phyloP scores from a whole-genome alignment of 2,888 invertebrate species.

The Dasysyrphus tricinctus region DNA sequence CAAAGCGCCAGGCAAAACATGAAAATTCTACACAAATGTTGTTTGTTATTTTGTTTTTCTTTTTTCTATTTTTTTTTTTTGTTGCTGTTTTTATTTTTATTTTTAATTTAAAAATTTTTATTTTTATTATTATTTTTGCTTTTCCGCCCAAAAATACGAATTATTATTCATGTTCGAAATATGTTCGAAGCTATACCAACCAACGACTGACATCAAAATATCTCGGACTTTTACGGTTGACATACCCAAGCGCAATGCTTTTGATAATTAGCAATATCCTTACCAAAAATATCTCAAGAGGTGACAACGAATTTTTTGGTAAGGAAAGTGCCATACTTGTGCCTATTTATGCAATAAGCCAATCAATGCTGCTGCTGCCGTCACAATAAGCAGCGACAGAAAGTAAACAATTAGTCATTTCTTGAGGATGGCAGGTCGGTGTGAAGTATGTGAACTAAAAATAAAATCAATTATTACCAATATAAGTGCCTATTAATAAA shows the following conservation, averaged over 20 bases:
- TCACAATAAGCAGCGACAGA: conserved; percentile 37
- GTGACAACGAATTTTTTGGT: conserved; percentile 32
- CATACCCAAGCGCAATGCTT: conserved; percentile 32
- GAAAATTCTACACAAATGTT: conserved; percentile 14
- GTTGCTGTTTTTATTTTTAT: too few relatives aligned
- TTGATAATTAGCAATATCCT: conserved; percentile 67
- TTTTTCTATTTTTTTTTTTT: neutral
- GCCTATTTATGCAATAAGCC: conserved; percentile 19
- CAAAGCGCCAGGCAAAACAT: conserved; percentile 52
- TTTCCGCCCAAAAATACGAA: conserved; percentile 46
- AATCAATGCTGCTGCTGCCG: conserved; percentile 8
- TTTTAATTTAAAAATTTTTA: too few relatives aligned
- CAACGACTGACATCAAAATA: conserved; percentile 38
- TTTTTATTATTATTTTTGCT: conserved; percentile 4
- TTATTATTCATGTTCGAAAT: conserved; percentile 35
- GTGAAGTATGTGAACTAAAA: conserved; percentile 50
- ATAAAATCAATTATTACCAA: conserved; percentile 75
- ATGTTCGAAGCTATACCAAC: conserved; percentile 7
- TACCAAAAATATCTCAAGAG: conserved; percentile 54
- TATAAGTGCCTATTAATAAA: conserved; percentile 71
- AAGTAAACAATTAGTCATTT: conserved; percentile 73
- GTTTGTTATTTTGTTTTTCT: conserved; percentile 16
- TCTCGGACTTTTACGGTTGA: conserved; percentile 45
- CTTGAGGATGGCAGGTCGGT: conserved; percentile 40
- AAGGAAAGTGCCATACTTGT: conserved; percentile 12